Percentiles rank a stretch among this genome's conserved stretches.
phyloP scores from a whole-genome alignment of 2,888 invertebrate species.

The Meganola albula region DNA sequence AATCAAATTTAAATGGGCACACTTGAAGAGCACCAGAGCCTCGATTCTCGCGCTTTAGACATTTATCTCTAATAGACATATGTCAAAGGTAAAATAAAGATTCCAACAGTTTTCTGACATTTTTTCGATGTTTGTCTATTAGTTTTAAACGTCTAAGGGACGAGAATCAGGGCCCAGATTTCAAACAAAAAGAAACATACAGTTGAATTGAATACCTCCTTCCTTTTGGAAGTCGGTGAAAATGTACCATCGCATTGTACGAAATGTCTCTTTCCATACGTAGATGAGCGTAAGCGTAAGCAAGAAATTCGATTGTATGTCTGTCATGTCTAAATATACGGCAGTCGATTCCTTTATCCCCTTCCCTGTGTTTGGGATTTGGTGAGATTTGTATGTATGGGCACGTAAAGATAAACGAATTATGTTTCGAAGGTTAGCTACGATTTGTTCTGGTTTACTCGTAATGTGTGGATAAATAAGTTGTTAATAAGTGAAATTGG shows the following conservation, averaged over 20 bases:
- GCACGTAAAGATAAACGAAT: conserved; percentile 9
- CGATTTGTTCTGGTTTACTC: conserved; percentile 5
- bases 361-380: conserved; percentile 3
- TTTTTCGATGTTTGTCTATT: no score
- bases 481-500: no score
- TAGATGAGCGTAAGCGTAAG: conserved; percentile 6
- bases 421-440: conserved; percentile 1
- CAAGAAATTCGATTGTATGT: conserved; percentile 9
- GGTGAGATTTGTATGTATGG: conserved; percentile 6
- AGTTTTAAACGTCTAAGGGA: no score
- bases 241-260: neutral
- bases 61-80: no score
- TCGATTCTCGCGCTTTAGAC: no score
- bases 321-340: conserved; percentile 4
- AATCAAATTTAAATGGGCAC: no score
- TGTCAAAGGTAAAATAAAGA: no score
- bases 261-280: neutral
- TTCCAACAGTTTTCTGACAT: no score
- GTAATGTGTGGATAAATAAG: no score
- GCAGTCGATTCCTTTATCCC: conserved; percentile 4
- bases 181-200: neutral
- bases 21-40: no score
- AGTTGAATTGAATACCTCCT: neutral
- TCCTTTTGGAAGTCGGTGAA: neutral
- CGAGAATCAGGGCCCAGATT: no score